Conservation (phyloP, 2,797 vertebrate species). For the Pristis pectinata region DNA sequence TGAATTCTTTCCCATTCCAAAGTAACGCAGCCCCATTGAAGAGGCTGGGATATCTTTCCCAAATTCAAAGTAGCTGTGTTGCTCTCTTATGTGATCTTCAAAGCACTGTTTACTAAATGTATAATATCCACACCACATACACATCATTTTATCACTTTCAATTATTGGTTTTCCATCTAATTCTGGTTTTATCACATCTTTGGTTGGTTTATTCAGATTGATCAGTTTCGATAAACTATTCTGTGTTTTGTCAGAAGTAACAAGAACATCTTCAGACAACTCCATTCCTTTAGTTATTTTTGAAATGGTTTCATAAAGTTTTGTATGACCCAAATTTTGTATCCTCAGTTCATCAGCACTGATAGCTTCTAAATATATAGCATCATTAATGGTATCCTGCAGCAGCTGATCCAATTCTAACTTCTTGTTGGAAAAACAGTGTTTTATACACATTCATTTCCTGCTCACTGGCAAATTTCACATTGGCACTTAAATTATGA, state of each 20-base stretch:
- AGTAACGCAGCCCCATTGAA: neutral
- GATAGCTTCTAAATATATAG: neutral
- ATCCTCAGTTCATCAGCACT: neutral
- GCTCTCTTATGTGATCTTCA: neutral
- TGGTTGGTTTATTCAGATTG: neutral
- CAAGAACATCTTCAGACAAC: neutral
- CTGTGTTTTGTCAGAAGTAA: neutral
- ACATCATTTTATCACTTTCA: neutral
- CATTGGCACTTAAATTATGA: neutral
- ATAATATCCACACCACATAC: neutral
- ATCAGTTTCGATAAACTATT: neutral
- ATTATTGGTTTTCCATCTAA: neutral
- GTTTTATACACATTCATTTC: neutral
- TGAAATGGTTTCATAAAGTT: neutral
- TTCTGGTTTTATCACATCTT: neutral
- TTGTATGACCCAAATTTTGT: neutral
- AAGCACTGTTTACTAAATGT: slow-evolving; percentile 9
- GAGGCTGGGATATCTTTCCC: neutral
- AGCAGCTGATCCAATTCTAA: neutral
- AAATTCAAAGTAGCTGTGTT: neutral
- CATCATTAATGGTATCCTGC: neutral
- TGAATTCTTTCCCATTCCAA: neutral
- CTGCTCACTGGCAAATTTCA: neutral
- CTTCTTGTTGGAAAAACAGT: neutral
- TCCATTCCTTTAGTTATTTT: neutral